Evolutionary conservation across 2,113 vertebrate genomes (phyloP), one percentile per base, ranked within the genome.

Genomic region (Psettodes erumei): DNA sequence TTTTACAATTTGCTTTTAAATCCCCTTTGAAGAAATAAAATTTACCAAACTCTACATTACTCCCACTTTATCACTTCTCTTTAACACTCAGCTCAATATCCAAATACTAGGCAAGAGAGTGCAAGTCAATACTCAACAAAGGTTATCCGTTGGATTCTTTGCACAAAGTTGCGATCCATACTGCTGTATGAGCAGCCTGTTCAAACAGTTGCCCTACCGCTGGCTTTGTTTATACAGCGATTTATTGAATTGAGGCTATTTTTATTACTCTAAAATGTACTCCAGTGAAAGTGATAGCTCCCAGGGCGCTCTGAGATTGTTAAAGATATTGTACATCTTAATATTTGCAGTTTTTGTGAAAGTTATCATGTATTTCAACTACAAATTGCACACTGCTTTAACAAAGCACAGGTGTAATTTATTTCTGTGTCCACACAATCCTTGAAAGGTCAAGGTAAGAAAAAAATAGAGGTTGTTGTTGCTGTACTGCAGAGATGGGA

Each of bases 381-480:
- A 64, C 5, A 61, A 84, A 54, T 58, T 50, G 47, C 11, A 35
- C 13, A 12, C 16, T 16, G 10, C 9, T 62, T 16, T 62, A 33
- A 40, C 61, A n/a, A 47, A 62, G 15, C 30, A 23, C 16, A 50
- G 3, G 1, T 33, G 61, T 58, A 25, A 73, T 77, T 40, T 38
- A 54, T 66, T 48, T 27, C 8, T 23, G 8, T 45, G 32, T 38
- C 38, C 33, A 5, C 13, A n/a, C 66, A 27, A 27, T 58, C 28
- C 43, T 82, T 63, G n/a, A 47, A 60, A 87, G 76, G 79, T 84
- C 77, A 84, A 21, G 21, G 23, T 35, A 35, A 64, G n/a, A 85
- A 43, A 63, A n/a, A 86, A 82, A 74, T 28, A 62, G 67, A 83
- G 82, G 73, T 75, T 74, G 64, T 63, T 77, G 70, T 74, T 71